Conservation (phyloP, 1,140 invertebrate species). For the Uloborus diversus region DNA sequence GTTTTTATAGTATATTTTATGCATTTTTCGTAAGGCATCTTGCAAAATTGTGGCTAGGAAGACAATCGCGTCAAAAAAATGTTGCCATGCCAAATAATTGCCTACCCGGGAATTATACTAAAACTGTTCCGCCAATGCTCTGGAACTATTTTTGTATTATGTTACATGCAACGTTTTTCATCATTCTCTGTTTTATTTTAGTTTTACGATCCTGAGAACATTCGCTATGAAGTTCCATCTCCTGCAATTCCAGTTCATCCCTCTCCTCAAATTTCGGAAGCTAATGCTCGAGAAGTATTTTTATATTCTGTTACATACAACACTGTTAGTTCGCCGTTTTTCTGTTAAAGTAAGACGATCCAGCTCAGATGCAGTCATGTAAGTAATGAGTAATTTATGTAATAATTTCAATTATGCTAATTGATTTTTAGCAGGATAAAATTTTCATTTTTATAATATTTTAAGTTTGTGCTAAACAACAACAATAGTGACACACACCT, state of each 20-base stretch:
- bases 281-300: constrained; percentile 4
- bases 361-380: constrained; percentile 24
- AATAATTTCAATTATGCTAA: too few relatives aligned
- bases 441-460: neutral
- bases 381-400: neutral
- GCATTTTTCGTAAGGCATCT: too few relatives aligned
- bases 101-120: too few relatives aligned
- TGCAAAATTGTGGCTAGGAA: too few relatives aligned
- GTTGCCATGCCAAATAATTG: too few relatives aligned
- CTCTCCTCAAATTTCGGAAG: neutral
- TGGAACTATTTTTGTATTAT: too few relatives aligned
- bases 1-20: too few relatives aligned
- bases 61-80: too few relatives aligned
- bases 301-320: constrained; percentile 42
- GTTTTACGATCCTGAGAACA: constrained; percentile 59
- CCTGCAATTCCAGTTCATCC: constrained; percentile 44
- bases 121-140: too few relatives aligned
- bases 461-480: too few relatives aligned
- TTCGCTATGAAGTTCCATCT: constrained; percentile 63
- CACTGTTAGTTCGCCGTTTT: constrained; percentile 15
- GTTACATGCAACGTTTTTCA: neutral
- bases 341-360: constrained; percentile 41
- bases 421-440: too few relatives aligned
- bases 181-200: constrained; percentile 16
- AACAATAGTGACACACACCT: too few relatives aligned